phyloP scores from a whole-genome alignment of 2,797 vertebrate genomes.

The Paratrypauchen microcephalus region DNA sequence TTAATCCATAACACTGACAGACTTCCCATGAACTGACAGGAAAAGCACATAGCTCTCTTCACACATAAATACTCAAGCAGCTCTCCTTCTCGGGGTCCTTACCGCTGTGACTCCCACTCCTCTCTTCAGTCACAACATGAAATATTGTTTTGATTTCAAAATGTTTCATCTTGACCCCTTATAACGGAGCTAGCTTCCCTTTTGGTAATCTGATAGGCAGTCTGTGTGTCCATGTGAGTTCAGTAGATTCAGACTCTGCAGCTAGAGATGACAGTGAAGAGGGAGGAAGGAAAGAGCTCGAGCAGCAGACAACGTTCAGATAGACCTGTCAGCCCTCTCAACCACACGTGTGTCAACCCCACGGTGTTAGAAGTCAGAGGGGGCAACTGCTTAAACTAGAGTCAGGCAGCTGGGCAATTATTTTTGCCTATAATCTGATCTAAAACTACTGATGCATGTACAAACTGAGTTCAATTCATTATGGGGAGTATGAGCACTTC shows the following conservation, averaged over 20 bases:
- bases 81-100: slow-evolving; percentile 1
- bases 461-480: neutral
- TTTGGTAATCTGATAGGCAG: slow-evolving; percentile 50
- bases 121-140: slow-evolving; percentile 2
- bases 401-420: neutral
- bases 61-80: slow-evolving; percentile 27
- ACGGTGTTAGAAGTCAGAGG: slow-evolving; percentile 34
- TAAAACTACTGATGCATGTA: neutral
- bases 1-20: slow-evolving; percentile 62
- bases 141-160: slow-evolving; percentile 34
- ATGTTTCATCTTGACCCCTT: slow-evolving; percentile 40
- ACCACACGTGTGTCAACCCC: slow-evolving; percentile 64
- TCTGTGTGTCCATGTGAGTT: slow-evolving; percentile 26
- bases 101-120: neutral
- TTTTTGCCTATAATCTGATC: neutral
- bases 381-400: slow-evolving; percentile 21
- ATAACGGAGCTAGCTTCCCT: slow-evolving; percentile 26
- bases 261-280: slow-evolving; percentile 53
- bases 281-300: slow-evolving; percentile 65
- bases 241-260: slow-evolving; percentile 44
- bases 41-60: slow-evolving; percentile 44
- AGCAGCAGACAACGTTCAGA: slow-evolving; percentile 67
- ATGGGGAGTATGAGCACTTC: neutral
- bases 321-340: slow-evolving; percentile 74
- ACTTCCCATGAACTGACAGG: slow-evolving; percentile 51